These are phyloP conservation scores for Arenaria interpres DNA, from an alignment of 2,113 vertebrate genomes.

Conservation along the genomic window DNA sequence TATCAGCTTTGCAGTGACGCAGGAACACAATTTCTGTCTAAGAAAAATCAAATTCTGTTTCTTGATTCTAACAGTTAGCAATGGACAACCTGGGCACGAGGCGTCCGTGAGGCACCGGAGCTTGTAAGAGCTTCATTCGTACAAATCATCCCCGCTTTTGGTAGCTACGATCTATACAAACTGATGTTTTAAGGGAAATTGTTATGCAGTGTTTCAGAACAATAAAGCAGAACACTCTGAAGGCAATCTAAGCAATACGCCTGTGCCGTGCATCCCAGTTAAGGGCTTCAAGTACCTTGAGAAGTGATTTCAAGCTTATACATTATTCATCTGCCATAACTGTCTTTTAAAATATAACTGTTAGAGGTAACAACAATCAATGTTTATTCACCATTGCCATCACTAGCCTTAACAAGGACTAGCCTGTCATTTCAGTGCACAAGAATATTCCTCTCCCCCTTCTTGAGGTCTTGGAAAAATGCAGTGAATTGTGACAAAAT, in stretches of 20 bases:
- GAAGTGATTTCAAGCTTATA: constrained; percentile 18
- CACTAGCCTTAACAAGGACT: background rate
- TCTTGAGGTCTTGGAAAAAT: background rate
- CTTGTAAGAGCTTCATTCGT: background rate
- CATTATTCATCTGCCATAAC: constrained; percentile 38
- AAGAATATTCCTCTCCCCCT: background rate
- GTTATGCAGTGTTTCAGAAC: background rate
- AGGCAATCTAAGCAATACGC: background rate
- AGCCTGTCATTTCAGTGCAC: background rate
- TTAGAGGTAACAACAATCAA: constrained; percentile 2
- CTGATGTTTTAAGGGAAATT: background rate
- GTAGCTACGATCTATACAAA: background rate
- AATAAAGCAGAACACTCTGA: background rate
- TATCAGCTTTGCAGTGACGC: background rate
- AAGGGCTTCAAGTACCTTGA: background rate
- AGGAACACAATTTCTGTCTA: background rate
- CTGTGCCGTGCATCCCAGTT: background rate
- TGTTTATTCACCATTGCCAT: background rate
- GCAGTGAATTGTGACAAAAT: background rate
- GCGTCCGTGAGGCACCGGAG: background rate
- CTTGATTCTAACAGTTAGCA: background rate
- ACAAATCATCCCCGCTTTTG: background rate
- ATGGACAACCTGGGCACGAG: background rate
- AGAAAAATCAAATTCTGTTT: background rate
- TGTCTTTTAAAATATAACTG: background rate